Percentiles rank a stretch among this genome's conserved stretches.
These are phyloP conservation scores for Mormyrus hasselquistii DNA, from an alignment of 2,797 vertebrate genomes.

Conservation along the genomic window DNA sequence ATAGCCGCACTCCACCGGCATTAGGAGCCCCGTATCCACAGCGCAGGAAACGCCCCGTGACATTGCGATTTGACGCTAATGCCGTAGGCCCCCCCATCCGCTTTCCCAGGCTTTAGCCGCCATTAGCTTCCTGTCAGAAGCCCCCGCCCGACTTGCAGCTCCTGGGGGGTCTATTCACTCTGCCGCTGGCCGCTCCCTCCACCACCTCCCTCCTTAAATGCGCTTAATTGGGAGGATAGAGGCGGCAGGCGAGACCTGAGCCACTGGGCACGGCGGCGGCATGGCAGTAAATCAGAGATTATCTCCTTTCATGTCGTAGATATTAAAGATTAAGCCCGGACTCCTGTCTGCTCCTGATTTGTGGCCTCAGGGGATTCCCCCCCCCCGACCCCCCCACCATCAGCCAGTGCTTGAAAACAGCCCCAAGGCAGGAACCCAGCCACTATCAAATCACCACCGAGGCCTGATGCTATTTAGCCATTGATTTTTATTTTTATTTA, in stretches of 20 bases:
- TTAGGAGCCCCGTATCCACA: not conserved
- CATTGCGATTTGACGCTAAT: not conserved
- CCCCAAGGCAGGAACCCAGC: not conserved
- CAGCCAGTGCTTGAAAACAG: not conserved
- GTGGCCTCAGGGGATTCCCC: not conserved
- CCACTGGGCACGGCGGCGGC: not conserved
- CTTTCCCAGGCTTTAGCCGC: not conserved
- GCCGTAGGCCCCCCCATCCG: not conserved
- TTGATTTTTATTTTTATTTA: not conserved
- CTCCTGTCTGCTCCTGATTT: not conserved
- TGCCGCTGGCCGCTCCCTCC: not conserved
- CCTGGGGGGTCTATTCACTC: not conserved
- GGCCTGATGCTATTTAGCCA: not conserved
- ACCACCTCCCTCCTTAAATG: not conserved
- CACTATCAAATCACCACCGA: not conserved
- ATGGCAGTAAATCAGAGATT: not conserved
- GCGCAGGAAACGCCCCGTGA: not conserved
- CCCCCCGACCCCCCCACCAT: no score
- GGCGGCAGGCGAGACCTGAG: not conserved
- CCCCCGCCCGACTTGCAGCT: no score
- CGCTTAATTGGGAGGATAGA: not conserved
- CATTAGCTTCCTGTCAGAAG: not conserved
- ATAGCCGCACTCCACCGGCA: not conserved
- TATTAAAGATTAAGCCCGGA: not conserved
- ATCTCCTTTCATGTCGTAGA: not conserved